phyloP scores from a whole-genome alignment of 2,888 invertebrate genomes.

The Lordiphosa andalusiaca region DNA sequence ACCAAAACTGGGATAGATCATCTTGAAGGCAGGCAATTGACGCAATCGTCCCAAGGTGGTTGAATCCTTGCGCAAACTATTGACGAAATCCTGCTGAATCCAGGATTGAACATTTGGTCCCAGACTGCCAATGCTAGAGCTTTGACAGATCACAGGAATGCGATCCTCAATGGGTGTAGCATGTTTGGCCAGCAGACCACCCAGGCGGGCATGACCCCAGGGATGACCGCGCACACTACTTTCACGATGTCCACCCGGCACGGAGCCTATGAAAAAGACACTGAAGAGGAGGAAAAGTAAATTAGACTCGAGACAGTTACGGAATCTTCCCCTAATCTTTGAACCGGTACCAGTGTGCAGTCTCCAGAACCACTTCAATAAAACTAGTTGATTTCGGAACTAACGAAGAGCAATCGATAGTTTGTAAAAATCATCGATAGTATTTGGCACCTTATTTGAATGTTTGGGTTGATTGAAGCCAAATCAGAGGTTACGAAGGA shows the following conservation, averaged over 20 bases:
- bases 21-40: conserved; percentile 82
- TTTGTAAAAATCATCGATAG: too few relatives aligned
- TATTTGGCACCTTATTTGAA: too few relatives aligned
- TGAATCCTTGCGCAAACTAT: conserved; percentile 83
- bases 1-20: conserved; percentile 89
- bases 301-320: too few relatives aligned
- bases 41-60: conserved; percentile 81
- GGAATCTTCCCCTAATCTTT: too few relatives aligned
- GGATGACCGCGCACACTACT: conserved; percentile 78
- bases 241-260: conserved; percentile 90
- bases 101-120: conserved; percentile 87
- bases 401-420: too few relatives aligned
- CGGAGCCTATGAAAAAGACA: conserved; percentile 91
- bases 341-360: too few relatives aligned
- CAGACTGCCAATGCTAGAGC: conserved; percentile 94
- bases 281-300: conserved; percentile 79
- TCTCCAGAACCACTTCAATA: too few relatives aligned
- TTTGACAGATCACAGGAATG: conserved; percentile 91
- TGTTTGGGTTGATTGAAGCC: too few relatives aligned
- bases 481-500: too few relatives aligned
- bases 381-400: too few relatives aligned
- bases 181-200: conserved; percentile 85
- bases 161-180: conserved; percentile 82
- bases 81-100: conserved; percentile 88
- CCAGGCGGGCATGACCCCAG: conserved; percentile 85